Percentiles rank a stretch among this genome's conserved stretches.
Conservation (phyloP, 2,113 vertebrate genomes). For the Perca fluviatilis region DNA sequence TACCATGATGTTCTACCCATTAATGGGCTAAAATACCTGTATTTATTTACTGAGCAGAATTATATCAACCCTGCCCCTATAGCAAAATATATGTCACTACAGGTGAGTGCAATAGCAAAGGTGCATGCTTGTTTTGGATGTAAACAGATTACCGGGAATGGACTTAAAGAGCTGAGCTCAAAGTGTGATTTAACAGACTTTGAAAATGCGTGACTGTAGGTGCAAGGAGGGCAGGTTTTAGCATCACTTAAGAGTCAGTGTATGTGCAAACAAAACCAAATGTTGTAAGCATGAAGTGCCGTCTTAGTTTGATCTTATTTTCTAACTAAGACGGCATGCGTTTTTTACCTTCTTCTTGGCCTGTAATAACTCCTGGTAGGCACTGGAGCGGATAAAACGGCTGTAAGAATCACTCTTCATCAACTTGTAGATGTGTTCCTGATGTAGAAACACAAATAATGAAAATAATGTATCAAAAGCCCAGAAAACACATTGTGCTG, state of each 20-base stretch:
- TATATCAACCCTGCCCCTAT: not conserved
- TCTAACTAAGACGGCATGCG: not conserved
- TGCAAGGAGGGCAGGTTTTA: conserved; percentile 15
- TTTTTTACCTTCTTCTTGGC: conserved; percentile 96
- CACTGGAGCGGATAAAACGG: conserved; percentile 99
- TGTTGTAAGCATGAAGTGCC: not conserved
- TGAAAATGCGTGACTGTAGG: conserved; percentile 22
- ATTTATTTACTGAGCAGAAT: not conserved
- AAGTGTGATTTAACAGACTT: conserved; percentile 11
- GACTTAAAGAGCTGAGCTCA: not conserved
- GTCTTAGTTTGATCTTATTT: not conserved
- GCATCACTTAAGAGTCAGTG: not conserved
- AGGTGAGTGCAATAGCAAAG: conserved; percentile 19
- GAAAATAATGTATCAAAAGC: conserved; percentile 13
- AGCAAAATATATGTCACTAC: not conserved
- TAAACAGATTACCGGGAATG: not conserved
- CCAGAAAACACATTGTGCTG: not conserved
- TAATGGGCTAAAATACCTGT: not conserved
- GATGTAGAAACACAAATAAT: conserved; percentile 29
- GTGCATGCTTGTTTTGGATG: not conserved
- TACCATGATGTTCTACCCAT: not conserved
- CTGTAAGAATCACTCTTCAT: conserved; percentile 99
- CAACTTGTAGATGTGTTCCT: conserved; percentile 99
- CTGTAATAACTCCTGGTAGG: conserved; percentile 99
- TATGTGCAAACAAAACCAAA: not conserved